Evolutionary conservation across 2,888 invertebrate species (phyloP), one percentile per base, ranked within the genome.

Genomic region (Ophion ventricosus): DNA sequence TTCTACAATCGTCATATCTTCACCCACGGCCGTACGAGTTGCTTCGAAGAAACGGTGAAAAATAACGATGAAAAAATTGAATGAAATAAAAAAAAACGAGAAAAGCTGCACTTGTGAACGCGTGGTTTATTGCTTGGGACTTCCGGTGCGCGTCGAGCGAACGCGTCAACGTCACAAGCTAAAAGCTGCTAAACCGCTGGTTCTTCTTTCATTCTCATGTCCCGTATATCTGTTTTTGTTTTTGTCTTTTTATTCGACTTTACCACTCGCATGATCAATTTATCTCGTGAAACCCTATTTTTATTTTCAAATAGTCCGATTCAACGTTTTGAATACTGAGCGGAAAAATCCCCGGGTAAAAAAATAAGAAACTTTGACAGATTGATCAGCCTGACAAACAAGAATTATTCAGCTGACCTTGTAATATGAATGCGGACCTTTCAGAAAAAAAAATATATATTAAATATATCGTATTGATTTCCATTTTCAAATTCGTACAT

Each of bases 131-230:
- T 78, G 56, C 79, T 75, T 43, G 61, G 59, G 23, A 73, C 78
- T 83, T 83, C 82, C 82, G 82, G 82, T 75, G 78, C 64, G 74
- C 67, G 69, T 78, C 73, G 20, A 54, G 23, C 73, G 20, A 54
- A n/a, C 67, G 59, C 49, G 67, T 40, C 54, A 61, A 69, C 40
- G 29, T 59, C 73, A 70, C 49, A 20, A 61, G 73, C 74, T 43
- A 64, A 75, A 75, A 64, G 78, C 61, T 69, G 57, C 63, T 69
- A 49, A 67, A 61, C 35, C 14, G 35, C 35, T 35, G 63, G 5
- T 63, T 23, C 57, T 49, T 64, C 57, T 49, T 69, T 56, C 57
- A 20, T 63, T 69, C 35, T 29, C 17, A 8, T n/a, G n/a, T 40
- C 10, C 57, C 56, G 43, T 17, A 25, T 17, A n/a, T 66, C 20